Base-by-base conservation (phyloP, 2,113 vertebrate species). In the Oxyura jamaicensis region DNA sequence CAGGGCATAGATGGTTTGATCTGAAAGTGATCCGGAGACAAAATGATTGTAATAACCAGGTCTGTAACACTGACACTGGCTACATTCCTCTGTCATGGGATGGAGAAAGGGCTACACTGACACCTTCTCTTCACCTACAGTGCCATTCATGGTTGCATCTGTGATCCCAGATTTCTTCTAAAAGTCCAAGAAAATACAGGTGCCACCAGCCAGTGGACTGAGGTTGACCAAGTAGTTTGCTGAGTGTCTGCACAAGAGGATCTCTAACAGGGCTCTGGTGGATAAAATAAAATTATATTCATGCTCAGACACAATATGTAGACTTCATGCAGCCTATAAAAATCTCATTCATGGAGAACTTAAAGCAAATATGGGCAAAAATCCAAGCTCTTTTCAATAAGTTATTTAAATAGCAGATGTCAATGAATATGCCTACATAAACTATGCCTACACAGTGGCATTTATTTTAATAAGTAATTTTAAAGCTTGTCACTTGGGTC, bases 381-480 rank as follows among this genome's bases (percentile, higher is more conserved):
- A 71, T 58, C 81, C 71, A 95, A 82, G 31, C 19, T 83, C 48
- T 91, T 83, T 85, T 91, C 75, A 91, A 33, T 52, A 91, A 53
- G 18, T 82, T 92, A 90, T 86, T 91, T 89, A 79, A 95, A 95
- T 83, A 91, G 71, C 62, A 96, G 66, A 73, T 87, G 78, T 31
- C 93, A 91, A 62, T 73, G 78, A 85, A 79, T 86, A 86, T 66
- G 68, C 62, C 75, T 91, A 62, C 39, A 79, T 79, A 93, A 96
- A 88, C 83, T 78, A 83, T 83, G 80, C 65, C 65, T 86, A 71
- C 60, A 71, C 44, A 74, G 69, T 16, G 12, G 53, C 66, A 87
- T 86, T 97, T 87, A 91, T 78, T 92, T 87, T 72, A 91, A 84
- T 69, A 81, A 87, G n/a, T 50, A 91, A 80, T 65, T 58, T 73